Base-by-base conservation (phyloP, 2,888 invertebrate genomes). In the Aricia artaxerxes region DNA sequence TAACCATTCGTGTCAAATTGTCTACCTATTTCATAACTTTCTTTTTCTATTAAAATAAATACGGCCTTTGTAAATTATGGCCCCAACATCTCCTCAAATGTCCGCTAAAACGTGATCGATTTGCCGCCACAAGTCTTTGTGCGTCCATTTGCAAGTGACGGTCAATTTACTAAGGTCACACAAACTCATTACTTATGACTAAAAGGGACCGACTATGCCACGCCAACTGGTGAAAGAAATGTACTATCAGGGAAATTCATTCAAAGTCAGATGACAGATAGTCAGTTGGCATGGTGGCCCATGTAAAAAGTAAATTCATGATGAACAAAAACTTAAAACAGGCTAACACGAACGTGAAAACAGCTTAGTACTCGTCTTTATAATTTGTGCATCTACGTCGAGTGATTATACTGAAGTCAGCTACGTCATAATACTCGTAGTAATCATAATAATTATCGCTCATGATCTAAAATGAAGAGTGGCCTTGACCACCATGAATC, bases 111-210 rank as follows among this genome's bases (percentile, higher is more conserved):
- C 5, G 69, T 69, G 35, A 69, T 16, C 69, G 16, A 69, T 69
- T 69, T 38, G 35, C 69, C 69, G 35, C 35, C 69, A 69, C 35
- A 24, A 31, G 69, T 16, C 69, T 69, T 69, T 69, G 69, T 69
- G 69, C 4, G 69, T 69, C 69, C 35, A 69, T 69, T 69, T 69
- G 35, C 69, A 2, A 69, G 35, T 69, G 69, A 38, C 69, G 69
- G 35, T 69, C 69, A 69, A 69, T 69, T 69, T 69, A 69, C 69
- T 69, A 69, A 69, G 69, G 69, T 69, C 69, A 38, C 35, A 31
- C 69, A 35, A 35, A 13, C 35, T 69, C 38, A 69, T 69, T 69
- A 69, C 38, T 69, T 69, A 69, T 38, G 35, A 24, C 31, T 61
- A 7, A 1, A n/a, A 16, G 3, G n/a, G n/a, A 60, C 13, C 0